These are phyloP conservation scores for Pandemis heparana DNA, from an alignment of 2,888 invertebrate genomes.

Conservation along the genomic window DNA sequence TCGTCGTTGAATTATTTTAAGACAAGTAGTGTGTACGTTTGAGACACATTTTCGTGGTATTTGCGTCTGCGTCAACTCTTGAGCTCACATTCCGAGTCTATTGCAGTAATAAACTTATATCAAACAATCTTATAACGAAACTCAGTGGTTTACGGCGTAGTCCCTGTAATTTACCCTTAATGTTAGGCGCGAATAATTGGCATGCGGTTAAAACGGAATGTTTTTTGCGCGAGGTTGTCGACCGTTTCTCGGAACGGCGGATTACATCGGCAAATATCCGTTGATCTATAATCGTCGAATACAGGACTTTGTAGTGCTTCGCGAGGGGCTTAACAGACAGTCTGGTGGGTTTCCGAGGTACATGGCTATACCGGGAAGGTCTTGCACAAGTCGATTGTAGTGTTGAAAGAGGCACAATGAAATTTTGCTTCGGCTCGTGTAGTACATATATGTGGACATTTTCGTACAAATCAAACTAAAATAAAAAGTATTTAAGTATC, in stretches of 20 bases:
- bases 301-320: conserved; percentile 22
- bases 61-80: not conserved
- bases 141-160: conserved; percentile 12
- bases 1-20: too few relatives aligned
- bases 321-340: conserved; percentile 14
- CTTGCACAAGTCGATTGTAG: not conserved
- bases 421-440: not conserved
- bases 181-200: conserved; percentile 35
- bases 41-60: too few relatives aligned
- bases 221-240: conserved; percentile 43
- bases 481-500: too few relatives aligned
- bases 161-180: conserved; percentile 30
- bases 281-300: conserved; percentile 24
- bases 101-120: not conserved
- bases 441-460: not conserved
- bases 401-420: not conserved
- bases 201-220: conserved; percentile 35
- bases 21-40: too few relatives aligned
- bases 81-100: not conserved
- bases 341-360: not conserved
- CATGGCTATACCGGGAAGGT: not conserved
- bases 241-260: conserved; percentile 37
- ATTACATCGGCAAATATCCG: conserved; percentile 32
- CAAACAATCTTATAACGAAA: conserved; percentile 15
- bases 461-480: too few relatives aligned